Base-by-base conservation (phyloP, 1,140 invertebrate species). In the Brachionus rotundiformis region DNA sequence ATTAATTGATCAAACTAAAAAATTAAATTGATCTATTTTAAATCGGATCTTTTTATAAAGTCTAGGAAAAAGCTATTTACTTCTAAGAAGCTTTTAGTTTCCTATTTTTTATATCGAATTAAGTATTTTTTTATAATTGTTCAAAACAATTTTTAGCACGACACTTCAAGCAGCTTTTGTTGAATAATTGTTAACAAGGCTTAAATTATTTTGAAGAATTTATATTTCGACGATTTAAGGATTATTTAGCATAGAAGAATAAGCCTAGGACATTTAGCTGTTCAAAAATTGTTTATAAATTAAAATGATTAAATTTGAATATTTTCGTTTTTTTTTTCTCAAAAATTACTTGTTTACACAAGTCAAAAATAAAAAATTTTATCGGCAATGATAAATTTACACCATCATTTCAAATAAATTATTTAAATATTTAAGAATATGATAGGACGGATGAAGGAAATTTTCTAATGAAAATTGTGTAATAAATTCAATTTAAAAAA, bases 151-250 rank as follows among this genome's bases (percentile, higher is more conserved):
- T 54, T 54, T 54, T 16, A 54, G 16, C 47, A 7, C 47, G 47
- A 54, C 47, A 25, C 47, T 54, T 54, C 47, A 19, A n/a, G 47
- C 47, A 54, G 47, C 47, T 54, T 54, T 54, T 54, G n/a, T 54
- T 8, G 23, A 54, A 19, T 4, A 54, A 54, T 54, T 54, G 19
- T 16, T 23, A 54, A 54, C 47, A 54, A 54, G 47, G 8, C 19
- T 54, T 54, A 8, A 54, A 8, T 54, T 54, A 54, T 54, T 54
- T 54, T 54, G 16, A 54, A 54, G 47, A 54, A 54, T 8, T 54
- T 19, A 54, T 19, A 5, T 16, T 0, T 54, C 8, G 2, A 54
- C 0, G 23, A 54, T 54, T 25, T 7, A 54, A 54, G 47, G 47
- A 16, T 23, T 54, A 54, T 54, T 54, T 25, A 7, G 47, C 47